Conservation (phyloP, 2,113 vertebrate species). For the Tonatia bakeri region DNA sequence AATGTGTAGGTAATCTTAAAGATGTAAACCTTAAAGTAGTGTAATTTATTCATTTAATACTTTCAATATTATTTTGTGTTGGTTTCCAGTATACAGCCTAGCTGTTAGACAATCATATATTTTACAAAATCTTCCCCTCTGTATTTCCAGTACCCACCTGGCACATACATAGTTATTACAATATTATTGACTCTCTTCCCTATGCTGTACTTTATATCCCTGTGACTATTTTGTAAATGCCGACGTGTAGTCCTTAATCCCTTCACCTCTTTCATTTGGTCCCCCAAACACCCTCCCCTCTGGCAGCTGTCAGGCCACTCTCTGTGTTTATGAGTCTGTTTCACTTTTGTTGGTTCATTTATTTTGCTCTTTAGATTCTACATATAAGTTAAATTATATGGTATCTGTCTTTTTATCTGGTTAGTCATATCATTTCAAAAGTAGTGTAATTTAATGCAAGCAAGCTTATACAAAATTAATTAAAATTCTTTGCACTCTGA, state of each 20-base stretch:
- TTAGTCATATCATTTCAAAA: not conserved
- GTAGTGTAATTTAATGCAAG: not conserved
- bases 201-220: not conserved
- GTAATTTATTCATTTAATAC: not conserved
- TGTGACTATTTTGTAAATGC: not conserved
- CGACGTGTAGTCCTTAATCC: not conserved
- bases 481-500: not conserved
- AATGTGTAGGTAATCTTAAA: not conserved
- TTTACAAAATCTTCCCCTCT: not conserved
- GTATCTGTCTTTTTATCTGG: not conserved
- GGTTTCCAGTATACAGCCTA: not conserved
- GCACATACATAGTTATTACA: not conserved
- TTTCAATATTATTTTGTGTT: not conserved
- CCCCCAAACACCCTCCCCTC: not conserved
- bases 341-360: not conserved
- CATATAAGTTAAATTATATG: not conserved
- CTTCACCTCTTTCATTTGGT: not conserved
- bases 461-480: not conserved
- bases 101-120: not conserved
- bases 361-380: not conserved
- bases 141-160: not conserved
- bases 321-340: not conserved
- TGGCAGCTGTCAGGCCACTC: not conserved
- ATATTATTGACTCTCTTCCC: not conserved
- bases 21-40: not conserved